Base-by-base conservation (phyloP, 2,797 vertebrate genomes). In the Rhinatrema bivittatum region DNA sequence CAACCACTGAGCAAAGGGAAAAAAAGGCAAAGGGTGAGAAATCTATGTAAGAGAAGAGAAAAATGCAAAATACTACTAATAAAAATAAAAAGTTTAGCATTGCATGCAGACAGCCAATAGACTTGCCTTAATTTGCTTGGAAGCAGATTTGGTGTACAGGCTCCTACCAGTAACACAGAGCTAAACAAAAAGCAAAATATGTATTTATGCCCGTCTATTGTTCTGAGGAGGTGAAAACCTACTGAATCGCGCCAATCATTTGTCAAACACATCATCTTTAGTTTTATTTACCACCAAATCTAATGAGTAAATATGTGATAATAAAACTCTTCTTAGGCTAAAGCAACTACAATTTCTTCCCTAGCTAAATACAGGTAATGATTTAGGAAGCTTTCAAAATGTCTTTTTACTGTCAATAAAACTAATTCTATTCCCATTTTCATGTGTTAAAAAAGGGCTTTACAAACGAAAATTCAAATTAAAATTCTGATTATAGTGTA, bases 401-500 rank as follows among this genome's bases (percentile, higher is more conserved):
- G 82, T 82, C 79, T 85, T 82, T 83, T 82, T 77, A 83, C 84
- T 86, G 84, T 85, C 82, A 86, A 87, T 86, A 84, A 85, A 87
- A 81, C 78, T 83, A 87, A 87, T 84, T 86, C 79, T 74, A 74
- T 84, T 85, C 81, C 82, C 62, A 78, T 82, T 84, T 83, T 83
- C 76, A 77, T 56, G 61, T 74, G 39, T 41, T 36, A 74, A 74
- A 77, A 79, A 79, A 82, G 72, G 70, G 68, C 80, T 82, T 84
- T 84, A 82, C 75, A 84, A 81, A 84, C 82, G 78, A 87, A 87
- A 85, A 86, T 85, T 85, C 78, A 84, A 87, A 86, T 87, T 85
- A 83, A 87, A 87, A 85, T 82, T 80, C 79, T 86, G 81, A 86
- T 86, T 86, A 86, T 78, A 86, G 81, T 85, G 81, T 86, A 86